These are phyloP conservation scores for Drosophila yakuba DNA, from an alignment of 1,140 invertebrate genomes.

Conservation along the genomic window DNA sequence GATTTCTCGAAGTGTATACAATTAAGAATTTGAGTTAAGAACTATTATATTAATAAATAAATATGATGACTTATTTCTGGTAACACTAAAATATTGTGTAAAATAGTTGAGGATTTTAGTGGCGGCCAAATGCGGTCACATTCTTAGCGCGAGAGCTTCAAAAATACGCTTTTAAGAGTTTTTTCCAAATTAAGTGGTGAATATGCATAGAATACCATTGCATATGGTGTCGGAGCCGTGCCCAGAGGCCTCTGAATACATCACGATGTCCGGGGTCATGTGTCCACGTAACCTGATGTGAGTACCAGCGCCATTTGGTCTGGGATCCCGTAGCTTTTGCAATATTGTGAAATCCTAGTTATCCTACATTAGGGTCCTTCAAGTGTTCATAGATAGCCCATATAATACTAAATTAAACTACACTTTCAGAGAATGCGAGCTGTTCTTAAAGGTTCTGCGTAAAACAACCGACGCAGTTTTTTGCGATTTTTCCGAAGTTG, in stretches of 20 bases:
- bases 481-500: not conserved
- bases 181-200: constrained; percentile 1
- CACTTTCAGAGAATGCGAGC: constrained; percentile 45
- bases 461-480: constrained; percentile 18
- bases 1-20: too few relatives aligned
- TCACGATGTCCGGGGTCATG: constrained; percentile 14
- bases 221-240: not conserved
- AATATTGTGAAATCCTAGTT: not conserved
- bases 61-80: not conserved
- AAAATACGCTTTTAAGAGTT: constrained; percentile 5
- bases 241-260: constrained; percentile 19
- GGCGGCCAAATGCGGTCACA: constrained; percentile 13
- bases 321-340: not conserved
- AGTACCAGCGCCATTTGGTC: not conserved
- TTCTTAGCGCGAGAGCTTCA: constrained; percentile 26
- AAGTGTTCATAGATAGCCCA: not conserved
- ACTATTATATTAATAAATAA: too few relatives aligned
- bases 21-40: too few relatives aligned
- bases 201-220: constrained; percentile 37
- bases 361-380: not conserved
- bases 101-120: not conserved
- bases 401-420: not conserved
- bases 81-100: not conserved
- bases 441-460: constrained; percentile 40
- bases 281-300: constrained; percentile 53